Base-by-base conservation (phyloP, 2,113 vertebrate species). In the Nothocercus julius region DNA sequence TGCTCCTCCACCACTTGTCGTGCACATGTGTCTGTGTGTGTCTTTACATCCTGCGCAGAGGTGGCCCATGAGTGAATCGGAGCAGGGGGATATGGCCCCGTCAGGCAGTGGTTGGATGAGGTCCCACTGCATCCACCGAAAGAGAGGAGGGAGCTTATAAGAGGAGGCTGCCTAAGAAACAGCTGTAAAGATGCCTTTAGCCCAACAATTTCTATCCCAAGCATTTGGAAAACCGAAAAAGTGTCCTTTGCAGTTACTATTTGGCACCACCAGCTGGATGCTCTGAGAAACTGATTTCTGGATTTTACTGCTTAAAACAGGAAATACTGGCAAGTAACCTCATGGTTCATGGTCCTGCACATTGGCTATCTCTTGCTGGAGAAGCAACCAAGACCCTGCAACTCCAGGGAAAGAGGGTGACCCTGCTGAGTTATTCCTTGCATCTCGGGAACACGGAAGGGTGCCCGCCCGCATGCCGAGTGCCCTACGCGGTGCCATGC, bases 241-340 rank as follows among this genome's bases (percentile, higher is more conserved):
- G 40, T 19, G 22, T 82, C 44, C 53, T 94, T 94, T 83, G 74
- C 44, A 82, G 85, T 94, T 92, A 84, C 70, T 93, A 85, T 97
- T 94, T 95, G 92, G 96, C 97, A 97, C 97, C 97, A 97, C 96
- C 96, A 96, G 17, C 95, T 97, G 97, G 97, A 96, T 93, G 72
- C 24, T 95, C 11, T 83, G n/a, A 92, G 92, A 77, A 97, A 97
- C 75, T 94, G 89, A 93, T 58, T 54, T 8, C 7, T 2, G 56
- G 25, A 66, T 58, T 94, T 90, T 45, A 8, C 62, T 76, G 32
- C 76, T 94, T 81, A 32, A 90, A 87, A 77, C 59, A 83, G 56
- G 47, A 92, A 93, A 82, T 54, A 63, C 2, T 1, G 3, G 62
- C 73, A 84, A 0, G 0, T 14, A 44, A 25, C 36, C 36, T 88